A percentile compares a stretch with the other conserved stretches of the same genome.
These are phyloP conservation scores for Pristionchus pacificus DNA, from an alignment of 1,140 invertebrate species.

Conservation along the genomic window DNA sequence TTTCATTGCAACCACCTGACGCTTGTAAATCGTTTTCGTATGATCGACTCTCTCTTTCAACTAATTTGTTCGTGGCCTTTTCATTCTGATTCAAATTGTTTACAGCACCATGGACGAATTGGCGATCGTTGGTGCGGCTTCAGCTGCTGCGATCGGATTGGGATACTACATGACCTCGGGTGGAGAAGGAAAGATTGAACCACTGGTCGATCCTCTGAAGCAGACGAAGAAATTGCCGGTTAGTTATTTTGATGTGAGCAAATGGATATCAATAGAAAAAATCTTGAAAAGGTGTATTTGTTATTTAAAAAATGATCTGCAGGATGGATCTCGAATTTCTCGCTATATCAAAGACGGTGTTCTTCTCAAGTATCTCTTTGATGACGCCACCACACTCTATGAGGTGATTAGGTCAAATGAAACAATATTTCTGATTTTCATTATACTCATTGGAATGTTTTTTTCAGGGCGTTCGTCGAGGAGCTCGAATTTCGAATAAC, in stretches of 20 bases:
- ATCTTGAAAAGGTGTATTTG: too few relatives aligned
- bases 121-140: slow-evolving; percentile 23
- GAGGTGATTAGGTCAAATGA: too few relatives aligned
- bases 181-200: slow-evolving; percentile 61
- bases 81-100: too few relatives aligned
- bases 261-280: not conserved
- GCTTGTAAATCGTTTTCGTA: too few relatives aligned
- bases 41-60: too few relatives aligned
- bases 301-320: too few relatives aligned
- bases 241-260: too few relatives aligned
- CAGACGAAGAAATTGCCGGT: slow-evolving; percentile 70
- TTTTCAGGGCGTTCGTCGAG: slow-evolving; percentile 81
- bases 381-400: slow-evolving; percentile 83
- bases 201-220: slow-evolving; percentile 71
- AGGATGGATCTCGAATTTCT: slow-evolving; percentile 81
- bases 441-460: too few relatives aligned
- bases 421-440: too few relatives aligned
- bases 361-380: slow-evolving; percentile 76
- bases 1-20: too few relatives aligned
- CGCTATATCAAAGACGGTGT: slow-evolving; percentile 85
- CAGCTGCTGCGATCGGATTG: slow-evolving; percentile 27
- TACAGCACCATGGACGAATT: too few relatives aligned
- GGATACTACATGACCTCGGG: slow-evolving; percentile 26
- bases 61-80: too few relatives aligned
- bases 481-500: slow-evolving; percentile 85